Evolutionary conservation across 2,113 vertebrate species (phyloP), one percentile per base, ranked within the genome.

Genomic region (Perccottus glenii): DNA sequence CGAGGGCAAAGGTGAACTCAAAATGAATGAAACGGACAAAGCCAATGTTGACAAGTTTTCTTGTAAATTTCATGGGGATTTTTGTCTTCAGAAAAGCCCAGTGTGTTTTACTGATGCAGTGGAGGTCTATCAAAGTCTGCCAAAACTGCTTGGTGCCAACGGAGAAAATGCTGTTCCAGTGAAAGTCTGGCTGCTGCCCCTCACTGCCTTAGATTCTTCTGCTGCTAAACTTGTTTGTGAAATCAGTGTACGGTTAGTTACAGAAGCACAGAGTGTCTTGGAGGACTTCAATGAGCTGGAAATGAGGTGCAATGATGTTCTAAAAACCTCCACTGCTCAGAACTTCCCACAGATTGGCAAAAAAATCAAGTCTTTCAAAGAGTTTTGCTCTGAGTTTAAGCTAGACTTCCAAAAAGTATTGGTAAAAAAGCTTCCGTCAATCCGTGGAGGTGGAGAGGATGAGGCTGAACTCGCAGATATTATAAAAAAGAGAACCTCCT

Each of bases 121-220:
- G 11, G 1, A 83, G 19, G 48, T 83, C 8, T 91, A 86, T n/a
- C 55, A 74, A 50, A 81, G 47, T 8, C 83, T 93, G 7, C 81
- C 85, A 10, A 33, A 5, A 4, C 0, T 78, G 4, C 60, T 90
- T 11, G 84, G 89, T 27, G 0, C 6, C 1, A 32, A 70, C 0
- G 73, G 73, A 9, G 72, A 87, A 43, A 81, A 89, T 0, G 76
- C 80, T 0, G 76, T 92, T 6, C 89, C 92, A 44, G 0, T 88
- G n/a, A 81, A 15, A 35, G 89, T 92, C 48, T 91, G 87, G 88
- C 69, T 91, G 14, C 58, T 90, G 43, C 88, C 90, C 0, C 73
- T 93, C 40, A 42, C 55, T 5, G 46, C 4, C 35, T 65, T 92
- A 55, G 73, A 89, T 79, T 57, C 64, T 9, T 15, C 4, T 43